Evolutionary conservation across 2,797 vertebrate species (phyloP), one percentile per base, ranked within the genome.

Genomic region (Gymnocypris eckloni): DNA sequence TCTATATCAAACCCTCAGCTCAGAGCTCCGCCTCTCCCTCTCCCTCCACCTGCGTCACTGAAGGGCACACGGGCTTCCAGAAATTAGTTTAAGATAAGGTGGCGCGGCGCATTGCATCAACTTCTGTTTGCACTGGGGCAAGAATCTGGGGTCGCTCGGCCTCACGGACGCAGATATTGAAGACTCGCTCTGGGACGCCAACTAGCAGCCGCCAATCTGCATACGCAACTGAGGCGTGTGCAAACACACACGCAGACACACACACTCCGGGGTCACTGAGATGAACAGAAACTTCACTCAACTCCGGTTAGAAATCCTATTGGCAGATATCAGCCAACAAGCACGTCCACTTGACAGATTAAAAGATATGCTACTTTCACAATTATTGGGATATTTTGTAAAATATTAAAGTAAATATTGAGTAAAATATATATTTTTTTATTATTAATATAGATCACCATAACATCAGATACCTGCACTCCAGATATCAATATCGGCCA

Each of bases 1-100:
- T 22, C 16, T 16, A 70, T 54, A 6, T 16, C 25, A 67, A 54
- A 16, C 54, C 3, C 41, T 69, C 39, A 28, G 15, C 8, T 7
- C 13, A 0, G 22, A 33, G 39, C 54, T 12, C 45, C 20, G 11
- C 78, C 72, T n/a, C n/a, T n/a, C 39, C 39, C 37, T 18, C 54
- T 48, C 72, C 41, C 67, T 45, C 79, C 45, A 86, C 87, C 79
- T 90, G 90, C 90, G 88, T 89, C 90, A 90, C 76, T 33, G 67
- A 78, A 80, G 79, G 78, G 67, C 75, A 87, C 84, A 83, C 50
- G 12, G 39, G 66, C n/a, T 50, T 78, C 86, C 28, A 86, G 82
- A 84, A 81, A 81, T 48, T 25, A 56, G 78, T 50, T 80, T 6
- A 54, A 88, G 89, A 91, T 89, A 91, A 90, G 82, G 10, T n/a